phyloP scores from a whole-genome alignment of 2,797 vertebrate genomes.

The Acipenser ruthenus region DNA sequence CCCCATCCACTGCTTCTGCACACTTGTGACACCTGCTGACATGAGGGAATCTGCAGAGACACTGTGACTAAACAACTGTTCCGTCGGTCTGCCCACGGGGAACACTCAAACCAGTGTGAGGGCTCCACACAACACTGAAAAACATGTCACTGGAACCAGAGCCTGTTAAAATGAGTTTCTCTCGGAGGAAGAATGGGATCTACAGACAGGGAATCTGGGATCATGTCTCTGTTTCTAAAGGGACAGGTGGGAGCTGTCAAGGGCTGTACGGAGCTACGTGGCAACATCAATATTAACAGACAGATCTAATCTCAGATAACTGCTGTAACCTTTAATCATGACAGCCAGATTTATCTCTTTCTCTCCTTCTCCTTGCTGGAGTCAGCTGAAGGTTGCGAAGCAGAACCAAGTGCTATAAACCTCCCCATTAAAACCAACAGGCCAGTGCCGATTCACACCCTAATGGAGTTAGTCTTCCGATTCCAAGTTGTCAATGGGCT shows the following conservation, averaged over 20 bases:
- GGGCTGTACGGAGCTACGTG: slow-evolving; percentile 8
- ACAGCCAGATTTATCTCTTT: slow-evolving; percentile 20
- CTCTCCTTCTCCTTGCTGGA: slow-evolving; percentile 2
- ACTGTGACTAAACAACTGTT: neutral
- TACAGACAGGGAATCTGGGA: no score
- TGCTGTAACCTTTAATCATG: slow-evolving; percentile 18
- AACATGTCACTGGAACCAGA: no score
- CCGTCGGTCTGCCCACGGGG: no score
- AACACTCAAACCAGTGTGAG: no score
- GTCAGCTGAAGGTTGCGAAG: slow-evolving; percentile 14
- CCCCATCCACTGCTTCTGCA: no score
- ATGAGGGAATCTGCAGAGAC: neutral
- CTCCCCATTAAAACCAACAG: slow-evolving; percentile 2
- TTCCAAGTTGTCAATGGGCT: slow-evolving; percentile 1
- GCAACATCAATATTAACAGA: slow-evolving; percentile 17
- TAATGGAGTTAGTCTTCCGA: slow-evolving; percentile 1
- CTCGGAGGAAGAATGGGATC: no score
- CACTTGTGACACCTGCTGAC: no score
- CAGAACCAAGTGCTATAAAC: slow-evolving; percentile 5
- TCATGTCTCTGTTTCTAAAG: neutral
- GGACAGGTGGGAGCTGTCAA: slow-evolving; percentile 7
- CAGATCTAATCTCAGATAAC: slow-evolving; percentile 21
- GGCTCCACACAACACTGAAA: no score
- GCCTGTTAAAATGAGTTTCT: no score
- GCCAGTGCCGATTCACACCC: neutral